Base-by-base conservation (phyloP, 1,140 invertebrate species). In the Drosophila cardini region DNA sequence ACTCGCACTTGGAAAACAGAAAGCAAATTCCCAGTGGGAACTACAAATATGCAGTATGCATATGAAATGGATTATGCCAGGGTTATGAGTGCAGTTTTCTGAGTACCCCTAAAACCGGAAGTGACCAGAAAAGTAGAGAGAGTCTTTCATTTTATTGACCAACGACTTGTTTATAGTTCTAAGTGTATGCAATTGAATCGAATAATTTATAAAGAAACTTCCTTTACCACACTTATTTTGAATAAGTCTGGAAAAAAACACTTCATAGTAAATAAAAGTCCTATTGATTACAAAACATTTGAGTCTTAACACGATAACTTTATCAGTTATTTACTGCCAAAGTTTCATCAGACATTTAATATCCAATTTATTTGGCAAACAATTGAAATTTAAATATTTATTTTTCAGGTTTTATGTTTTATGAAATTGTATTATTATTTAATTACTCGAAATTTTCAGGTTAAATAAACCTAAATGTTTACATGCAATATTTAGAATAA, bases 21-120 rank as follows among this genome's bases (percentile, higher is more conserved):
- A 52, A 63, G 7, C 18, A 40, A 15, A 15, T 32, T 57, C 10
- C 52, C 52, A 9, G 16, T 40, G 52, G 61, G 38, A 52, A 38
- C 48, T 43, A 45, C 48, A 63, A 53, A 63, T 42, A 68, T 72
- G 53, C 62, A 67, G 46, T 38, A 21, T 72, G 63, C 70, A 60
- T 67, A 72, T 68, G 53, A 68, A 70, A 72, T 53, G 46, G 30
- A 46, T 45, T 60, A 68, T 52, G 64, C 55, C 55, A 52, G 42
- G 61, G 38, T 30, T 63, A 63, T n/a, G 36, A 32, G 11, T 58
- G 16, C 18, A 7, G 38, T 16, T 26, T 58, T 3, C 10, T 5
- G 26, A 56, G 15, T 21, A 34, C 30, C n/a, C 50, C 16, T 13
- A 53, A 56, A 40, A 13, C 10, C 53, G 26, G 11, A 50, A 50